Evolutionary conservation across 1,140 invertebrate genomes (phyloP), one percentile per base, ranked within the genome.

Genomic region (Mizuhopecten yessoensis): DNA sequence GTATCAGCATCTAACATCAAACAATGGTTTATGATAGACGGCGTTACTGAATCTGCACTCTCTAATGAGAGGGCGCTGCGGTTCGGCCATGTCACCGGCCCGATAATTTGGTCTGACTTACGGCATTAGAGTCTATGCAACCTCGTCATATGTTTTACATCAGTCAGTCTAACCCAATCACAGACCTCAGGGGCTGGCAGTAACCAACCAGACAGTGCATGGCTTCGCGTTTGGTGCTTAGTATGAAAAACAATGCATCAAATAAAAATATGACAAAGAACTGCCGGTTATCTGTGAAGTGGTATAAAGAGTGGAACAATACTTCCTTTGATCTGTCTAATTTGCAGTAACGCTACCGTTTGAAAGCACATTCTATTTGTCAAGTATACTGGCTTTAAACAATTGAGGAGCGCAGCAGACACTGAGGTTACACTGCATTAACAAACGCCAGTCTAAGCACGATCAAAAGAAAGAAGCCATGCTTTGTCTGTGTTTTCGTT

Each of bases 11-110:
- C n/a, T 75, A 13, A 29, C 57, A 75, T 75, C 57, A 75, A 17
- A 2, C 13, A 23, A 49, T 49, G 20, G 3, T 49, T 23, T 10
- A 10, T 49, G 45, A 49, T 49, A 49, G 45, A 49, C 20, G 45
- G 45, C 45, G 45, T 23, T 75, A 1, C n/a, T n/a, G 57, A n/a
- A 3, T n/a, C 11, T 75, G 17, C 29, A 0, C 57, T 75, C n/a
- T 75, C 57, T 75, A 75, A 75, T 29, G 57, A 75, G 57, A 29
- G 57, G 57, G 57, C 57, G 57, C 57, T 75, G 57, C 57, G n/a
- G 57, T 75, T 29, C 57, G 57, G 57, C 11, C 57, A 17, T 75
- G 57, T 75, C 57, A 75, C 57, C 57, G n/a, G 17, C 23, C 57
- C 9, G n/a, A 75, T 75, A 29, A 75, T 75, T 75, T 29, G 23